These are phyloP conservation scores for Phrynocephalus guinanensis DNA, from an alignment of 2,797 vertebrate species.

Conservation along the genomic window DNA sequence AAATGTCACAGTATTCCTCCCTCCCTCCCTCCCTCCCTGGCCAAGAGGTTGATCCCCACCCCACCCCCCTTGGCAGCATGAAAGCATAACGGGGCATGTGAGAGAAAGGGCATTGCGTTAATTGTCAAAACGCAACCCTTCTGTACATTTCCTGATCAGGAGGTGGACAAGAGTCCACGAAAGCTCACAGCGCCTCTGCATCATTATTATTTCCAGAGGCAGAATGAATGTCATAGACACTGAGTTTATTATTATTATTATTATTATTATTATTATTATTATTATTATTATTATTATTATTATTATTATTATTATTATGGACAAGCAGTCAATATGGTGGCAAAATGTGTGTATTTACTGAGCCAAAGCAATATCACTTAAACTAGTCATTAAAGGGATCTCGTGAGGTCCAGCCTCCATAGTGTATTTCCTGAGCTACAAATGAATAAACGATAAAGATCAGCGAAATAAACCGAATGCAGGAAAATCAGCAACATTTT, in stretches of 20 bases:
- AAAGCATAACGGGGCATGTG: no score
- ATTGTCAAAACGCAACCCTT: no score
- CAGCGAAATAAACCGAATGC: constrained; percentile 45
- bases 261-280: no score
- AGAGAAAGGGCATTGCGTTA: no score
- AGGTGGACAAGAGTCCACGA: not conserved
- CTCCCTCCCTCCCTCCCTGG: no score
- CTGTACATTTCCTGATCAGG: not conserved
- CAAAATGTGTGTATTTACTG: not conserved
- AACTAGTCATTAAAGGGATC: not conserved
- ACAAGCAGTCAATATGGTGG: not conserved
- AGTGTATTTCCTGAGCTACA: not conserved
- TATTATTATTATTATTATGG: not conserved
- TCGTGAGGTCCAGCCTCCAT: not conserved
- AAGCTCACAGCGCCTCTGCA: not conserved
- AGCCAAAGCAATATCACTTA: not conserved
- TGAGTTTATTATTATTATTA: not conserved
- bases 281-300: no score
- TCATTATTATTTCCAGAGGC: not conserved
- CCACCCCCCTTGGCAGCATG: no score
- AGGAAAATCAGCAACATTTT: constrained; percentile 23
- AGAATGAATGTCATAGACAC: not conserved
- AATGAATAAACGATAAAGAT: constrained; percentile 1
- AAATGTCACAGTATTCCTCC: no score
- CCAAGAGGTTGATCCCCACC: no score